Evolutionary conservation across 2,797 vertebrate genomes (phyloP).

Genomic region (Hyperoplus immaculatus): DNA sequence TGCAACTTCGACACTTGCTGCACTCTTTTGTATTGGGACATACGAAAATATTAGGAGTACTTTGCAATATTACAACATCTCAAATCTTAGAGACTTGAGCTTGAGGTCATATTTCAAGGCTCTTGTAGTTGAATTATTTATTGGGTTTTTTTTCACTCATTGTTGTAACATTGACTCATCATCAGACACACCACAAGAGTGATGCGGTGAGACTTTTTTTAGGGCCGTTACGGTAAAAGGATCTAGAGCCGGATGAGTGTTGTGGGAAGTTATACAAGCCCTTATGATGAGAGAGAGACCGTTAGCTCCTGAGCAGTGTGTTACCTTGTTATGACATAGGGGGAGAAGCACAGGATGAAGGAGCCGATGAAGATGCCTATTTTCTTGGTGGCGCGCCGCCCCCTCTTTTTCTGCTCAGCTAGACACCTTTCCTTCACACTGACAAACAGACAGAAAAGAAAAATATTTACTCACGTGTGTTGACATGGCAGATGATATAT

Average conservation of each 20-base stretch:
- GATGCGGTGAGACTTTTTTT: background rate
- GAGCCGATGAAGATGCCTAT: constrained; percentile 90
- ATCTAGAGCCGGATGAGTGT: background rate
- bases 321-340: constrained; percentile 88
- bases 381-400: constrained; percentile 85
- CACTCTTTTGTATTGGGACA: background rate
- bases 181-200: background rate
- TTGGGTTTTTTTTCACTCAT: background rate
- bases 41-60: background rate
- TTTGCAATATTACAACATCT: background rate
- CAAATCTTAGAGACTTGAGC: background rate
- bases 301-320: background rate
- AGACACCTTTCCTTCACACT: constrained; percentile 89
- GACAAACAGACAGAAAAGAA: constrained; percentile 12
- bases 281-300: background rate
- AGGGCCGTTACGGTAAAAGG: constrained; percentile 1
- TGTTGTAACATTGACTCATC: background rate
- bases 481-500: background rate
- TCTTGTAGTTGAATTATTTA: background rate
- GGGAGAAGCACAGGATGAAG: constrained; percentile 88
- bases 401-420: constrained; percentile 85
- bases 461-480: background rate
- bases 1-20: too few relatives aligned
- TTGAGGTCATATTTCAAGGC: background rate
- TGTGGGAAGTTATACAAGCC: background rate